Evolutionary conservation across 1,140 invertebrate species (phyloP).

Genomic region (Cydia splendana): DNA sequence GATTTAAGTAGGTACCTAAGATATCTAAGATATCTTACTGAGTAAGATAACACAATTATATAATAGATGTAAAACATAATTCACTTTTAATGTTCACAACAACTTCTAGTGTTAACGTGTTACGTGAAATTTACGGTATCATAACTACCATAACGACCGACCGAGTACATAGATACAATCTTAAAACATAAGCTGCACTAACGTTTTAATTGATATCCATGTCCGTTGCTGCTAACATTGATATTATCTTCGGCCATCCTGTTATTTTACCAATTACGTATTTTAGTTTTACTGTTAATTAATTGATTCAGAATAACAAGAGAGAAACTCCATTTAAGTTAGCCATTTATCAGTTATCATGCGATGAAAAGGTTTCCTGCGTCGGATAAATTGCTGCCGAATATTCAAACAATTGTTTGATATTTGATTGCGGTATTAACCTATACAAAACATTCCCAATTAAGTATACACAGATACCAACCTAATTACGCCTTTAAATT

Average conservation of each 20-base stretch:
- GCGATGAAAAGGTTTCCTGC: neutral
- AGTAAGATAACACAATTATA: too few relatives aligned
- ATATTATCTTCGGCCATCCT: neutral
- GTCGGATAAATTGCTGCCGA: neutral
- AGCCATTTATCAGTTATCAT: neutral
- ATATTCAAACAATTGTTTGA: neutral
- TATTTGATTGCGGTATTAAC: neutral
- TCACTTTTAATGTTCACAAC: neutral
- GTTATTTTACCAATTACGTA: conserved; percentile 8
- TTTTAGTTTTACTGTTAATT: conserved; percentile 1
- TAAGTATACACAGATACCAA: neutral
- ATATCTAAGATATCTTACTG: neutral
- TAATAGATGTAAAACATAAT: neutral
- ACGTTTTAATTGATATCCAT: conserved; percentile 16
- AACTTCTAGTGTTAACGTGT: conserved; percentile 11
- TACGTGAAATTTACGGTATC: neutral
- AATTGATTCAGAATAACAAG: neutral
- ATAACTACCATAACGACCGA: neutral
- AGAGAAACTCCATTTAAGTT: neutral
- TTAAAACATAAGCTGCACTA: neutral
- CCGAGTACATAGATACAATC: neutral
- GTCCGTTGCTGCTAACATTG: conserved; percentile 4
- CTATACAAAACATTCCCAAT: neutral
- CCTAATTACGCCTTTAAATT: too few relatives aligned
- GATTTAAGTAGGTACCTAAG: neutral